Percentiles rank a stretch among this genome's conserved stretches.
Conservation (phyloP, 2,113 vertebrate species). For the Meleagris gallopavo region DNA sequence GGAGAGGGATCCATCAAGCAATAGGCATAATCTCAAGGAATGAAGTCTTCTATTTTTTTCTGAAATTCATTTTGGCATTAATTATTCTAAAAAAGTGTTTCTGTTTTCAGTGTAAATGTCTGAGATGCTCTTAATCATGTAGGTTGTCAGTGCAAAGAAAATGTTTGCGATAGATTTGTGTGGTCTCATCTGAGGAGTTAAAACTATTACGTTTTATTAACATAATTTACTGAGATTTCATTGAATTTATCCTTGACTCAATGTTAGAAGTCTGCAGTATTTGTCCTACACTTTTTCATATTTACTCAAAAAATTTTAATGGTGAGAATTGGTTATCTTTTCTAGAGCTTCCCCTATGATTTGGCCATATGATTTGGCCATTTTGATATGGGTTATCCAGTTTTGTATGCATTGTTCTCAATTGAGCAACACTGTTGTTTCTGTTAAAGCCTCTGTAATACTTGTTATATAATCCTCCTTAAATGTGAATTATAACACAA, state of each 20-base stretch:
- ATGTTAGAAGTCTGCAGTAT: not conserved
- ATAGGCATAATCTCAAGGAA: not conserved
- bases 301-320: not conserved
- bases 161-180: not conserved
- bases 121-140: not conserved
- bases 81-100: not conserved
- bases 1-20: not conserved
- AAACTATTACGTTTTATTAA: not conserved
- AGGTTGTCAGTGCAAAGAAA: not conserved
- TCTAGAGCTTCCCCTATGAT: not conserved
- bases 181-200: not conserved
- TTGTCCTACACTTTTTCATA: not conserved
- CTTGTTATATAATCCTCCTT: not conserved
- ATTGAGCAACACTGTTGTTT: not conserved
- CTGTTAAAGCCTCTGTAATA: not conserved
- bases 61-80: not conserved
- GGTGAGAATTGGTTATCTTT: not conserved
- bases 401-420: not conserved
- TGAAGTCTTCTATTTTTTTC: not conserved
- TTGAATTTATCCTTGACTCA: not conserved
- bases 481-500: not conserved
- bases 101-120: not conserved
- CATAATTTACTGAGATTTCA: not conserved
- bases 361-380: not conserved
- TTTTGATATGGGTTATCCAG: not conserved